phyloP scores from a whole-genome alignment of 2,888 invertebrate species.

The Muschampia plurimacula region DNA sequence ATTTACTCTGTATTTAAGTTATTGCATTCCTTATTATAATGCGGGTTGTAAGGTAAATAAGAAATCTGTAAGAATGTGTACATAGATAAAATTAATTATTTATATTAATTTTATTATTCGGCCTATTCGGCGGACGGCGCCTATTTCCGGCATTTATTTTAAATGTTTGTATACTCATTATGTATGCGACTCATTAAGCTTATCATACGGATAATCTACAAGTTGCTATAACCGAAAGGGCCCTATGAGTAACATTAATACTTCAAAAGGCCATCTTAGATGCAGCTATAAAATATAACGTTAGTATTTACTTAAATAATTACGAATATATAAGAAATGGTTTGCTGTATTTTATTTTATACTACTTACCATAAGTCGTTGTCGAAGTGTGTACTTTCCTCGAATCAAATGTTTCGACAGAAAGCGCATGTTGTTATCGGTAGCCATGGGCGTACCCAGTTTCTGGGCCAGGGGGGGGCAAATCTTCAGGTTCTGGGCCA shows the following conservation, averaged over 20 bases:
- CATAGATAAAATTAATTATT: slow-evolving; percentile 67
- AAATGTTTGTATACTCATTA: slow-evolving; percentile 36
- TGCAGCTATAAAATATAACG: slow-evolving; percentile 68
- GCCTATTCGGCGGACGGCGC: slow-evolving; percentile 68
- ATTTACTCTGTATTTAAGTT: slow-evolving; percentile 69
- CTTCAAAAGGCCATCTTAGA: slow-evolving; percentile 60
- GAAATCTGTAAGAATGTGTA: slow-evolving; percentile 68
- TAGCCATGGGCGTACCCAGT: too few relatives aligned
- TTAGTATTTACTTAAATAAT: slow-evolving; percentile 36
- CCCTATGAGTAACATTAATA: slow-evolving; percentile 45
- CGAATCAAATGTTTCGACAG: slow-evolving; percentile 68
- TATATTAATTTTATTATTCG: slow-evolving; percentile 68
- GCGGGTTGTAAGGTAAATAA: slow-evolving; percentile 76
- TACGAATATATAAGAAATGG: slow-evolving; percentile 30
- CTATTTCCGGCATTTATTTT: slow-evolving; percentile 44
- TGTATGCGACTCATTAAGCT: slow-evolving; percentile 33
- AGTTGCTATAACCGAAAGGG: slow-evolving; percentile 30
- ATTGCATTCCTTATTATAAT: slow-evolving; percentile 70
- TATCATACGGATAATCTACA: slow-evolving; percentile 29
- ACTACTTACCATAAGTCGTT: slow-evolving; percentile 36
- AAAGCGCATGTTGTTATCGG: slow-evolving; percentile 56
- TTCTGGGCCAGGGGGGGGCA: too few relatives aligned
- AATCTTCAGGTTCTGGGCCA: too few relatives aligned
- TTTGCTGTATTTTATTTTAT: slow-evolving; percentile 28
- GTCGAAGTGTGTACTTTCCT: slow-evolving; percentile 31